Evolutionary conservation across 2,888 invertebrate species (phyloP).

Genomic region (Ectropis crepuscularia): DNA sequence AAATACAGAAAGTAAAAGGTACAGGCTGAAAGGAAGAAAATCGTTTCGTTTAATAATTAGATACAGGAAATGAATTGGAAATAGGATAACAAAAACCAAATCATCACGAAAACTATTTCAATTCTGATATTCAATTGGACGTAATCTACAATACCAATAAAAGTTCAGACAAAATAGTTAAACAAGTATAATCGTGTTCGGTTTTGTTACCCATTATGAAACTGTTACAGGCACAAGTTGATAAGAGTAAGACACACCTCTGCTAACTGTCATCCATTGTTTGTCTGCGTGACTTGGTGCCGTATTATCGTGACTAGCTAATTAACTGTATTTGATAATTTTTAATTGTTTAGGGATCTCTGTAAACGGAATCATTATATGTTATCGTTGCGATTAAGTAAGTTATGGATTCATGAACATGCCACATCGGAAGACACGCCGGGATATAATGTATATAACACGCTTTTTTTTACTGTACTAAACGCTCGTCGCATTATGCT

Average conservation of each 20-base stretch:
- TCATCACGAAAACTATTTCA: background rate
- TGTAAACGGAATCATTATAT: slow-evolving; percentile 10
- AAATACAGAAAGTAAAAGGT: too few relatives aligned
- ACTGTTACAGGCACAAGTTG: slow-evolving; percentile 26
- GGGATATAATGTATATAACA: too few relatives aligned
- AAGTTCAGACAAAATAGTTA: too few relatives aligned
- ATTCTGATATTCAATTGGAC: background rate
- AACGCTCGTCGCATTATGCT: too few relatives aligned
- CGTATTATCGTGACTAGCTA: slow-evolving; percentile 41
- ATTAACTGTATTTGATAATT: slow-evolving; percentile 38
- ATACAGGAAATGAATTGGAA: too few relatives aligned
- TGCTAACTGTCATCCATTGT: slow-evolving; percentile 43
- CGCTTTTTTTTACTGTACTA: too few relatives aligned
- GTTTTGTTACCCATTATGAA: background rate
- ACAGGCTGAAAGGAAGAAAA: too few relatives aligned
- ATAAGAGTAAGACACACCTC: slow-evolving; percentile 49
- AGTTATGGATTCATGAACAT: background rate
- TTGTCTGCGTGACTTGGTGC: slow-evolving; percentile 46
- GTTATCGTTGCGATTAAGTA: slow-evolving; percentile 7
- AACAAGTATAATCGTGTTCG: slow-evolving; percentile 2
- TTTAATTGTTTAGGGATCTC: slow-evolving; percentile 18
- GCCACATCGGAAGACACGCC: too few relatives aligned
- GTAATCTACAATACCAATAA: background rate
- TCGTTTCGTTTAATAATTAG: too few relatives aligned
- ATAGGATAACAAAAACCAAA: background rate